Evolutionary conservation across 2,113 vertebrate genomes (phyloP).

Genomic region (Pipra filicauda): DNA sequence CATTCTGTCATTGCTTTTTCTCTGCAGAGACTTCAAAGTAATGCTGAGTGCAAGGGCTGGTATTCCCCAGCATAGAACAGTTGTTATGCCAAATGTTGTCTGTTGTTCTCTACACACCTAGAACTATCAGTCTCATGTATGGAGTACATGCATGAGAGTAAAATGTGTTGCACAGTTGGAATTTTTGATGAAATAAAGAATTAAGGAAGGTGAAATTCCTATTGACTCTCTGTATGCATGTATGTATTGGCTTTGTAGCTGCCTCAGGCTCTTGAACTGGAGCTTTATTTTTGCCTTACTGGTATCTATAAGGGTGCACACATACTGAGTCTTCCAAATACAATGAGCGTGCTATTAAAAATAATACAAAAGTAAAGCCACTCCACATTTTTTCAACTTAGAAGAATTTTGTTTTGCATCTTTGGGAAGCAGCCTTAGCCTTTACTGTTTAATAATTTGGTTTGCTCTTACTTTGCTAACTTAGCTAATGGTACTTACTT

Average conservation of each 20-base stretch:
- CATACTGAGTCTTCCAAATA: neutral
- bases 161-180: neutral
- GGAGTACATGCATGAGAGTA: neutral
- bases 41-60: neutral
- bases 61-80: neutral
- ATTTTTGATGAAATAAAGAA: slow-evolving; percentile 29
- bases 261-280: neutral
- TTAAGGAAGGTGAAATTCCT: slow-evolving; percentile 17
- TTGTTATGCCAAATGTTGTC: neutral
- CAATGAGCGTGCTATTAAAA: neutral
- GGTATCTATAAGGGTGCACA: neutral
- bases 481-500: neutral
- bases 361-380: neutral
- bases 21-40: neutral
- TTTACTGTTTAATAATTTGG: neutral
- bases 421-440: neutral
- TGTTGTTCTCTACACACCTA: neutral
- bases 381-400: neutral
- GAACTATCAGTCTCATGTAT: neutral
- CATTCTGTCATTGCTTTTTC: neutral
- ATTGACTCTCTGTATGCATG: neutral
- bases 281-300: neutral
- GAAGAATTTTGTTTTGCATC: neutral
- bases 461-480: neutral
- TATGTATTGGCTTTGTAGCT: neutral